phyloP scores from a whole-genome alignment of 1,140 invertebrate species.

The Ceratosolen fusciceps region DNA sequence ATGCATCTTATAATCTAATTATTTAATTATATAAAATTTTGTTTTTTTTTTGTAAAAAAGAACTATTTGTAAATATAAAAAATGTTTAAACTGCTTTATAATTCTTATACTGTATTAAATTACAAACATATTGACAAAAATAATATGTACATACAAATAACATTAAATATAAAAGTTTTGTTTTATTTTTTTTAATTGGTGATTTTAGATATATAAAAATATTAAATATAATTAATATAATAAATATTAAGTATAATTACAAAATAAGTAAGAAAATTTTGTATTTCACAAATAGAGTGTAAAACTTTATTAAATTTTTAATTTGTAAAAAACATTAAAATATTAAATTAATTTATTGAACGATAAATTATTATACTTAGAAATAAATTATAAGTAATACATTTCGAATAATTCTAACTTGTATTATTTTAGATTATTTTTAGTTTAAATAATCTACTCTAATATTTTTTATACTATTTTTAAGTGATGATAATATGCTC shows the following conservation, averaged over 20 bases:
- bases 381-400: constrained; percentile 11
- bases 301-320: background rate
- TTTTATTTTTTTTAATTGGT: constrained; percentile 17
- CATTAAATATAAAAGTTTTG: constrained; percentile 28
- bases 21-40: constrained; percentile 47
- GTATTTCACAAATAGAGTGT: background rate
- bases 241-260: background rate
- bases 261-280: constrained; percentile 11
- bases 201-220: too few relatives aligned
- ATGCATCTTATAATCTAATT: constrained; percentile 16
- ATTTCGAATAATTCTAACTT: constrained; percentile 26
- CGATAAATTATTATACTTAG: background rate
- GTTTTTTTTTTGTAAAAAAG: constrained; percentile 35
- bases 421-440: constrained; percentile 19
- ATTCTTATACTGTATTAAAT: constrained; percentile 33
- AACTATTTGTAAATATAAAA: constrained; percentile 39
- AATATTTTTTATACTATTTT: background rate
- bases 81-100: constrained; percentile 24
- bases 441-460: background rate
- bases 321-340: constrained; percentile 15
- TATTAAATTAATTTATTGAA: constrained; percentile 14
- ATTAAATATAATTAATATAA: too few relatives aligned
- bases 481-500: background rate
- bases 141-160: constrained; percentile 44
- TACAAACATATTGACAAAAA: constrained; percentile 35